These are phyloP conservation scores for Sebastes matsubarae DNA, from an alignment of 2,797 vertebrate species.

Conservation along the genomic window DNA sequence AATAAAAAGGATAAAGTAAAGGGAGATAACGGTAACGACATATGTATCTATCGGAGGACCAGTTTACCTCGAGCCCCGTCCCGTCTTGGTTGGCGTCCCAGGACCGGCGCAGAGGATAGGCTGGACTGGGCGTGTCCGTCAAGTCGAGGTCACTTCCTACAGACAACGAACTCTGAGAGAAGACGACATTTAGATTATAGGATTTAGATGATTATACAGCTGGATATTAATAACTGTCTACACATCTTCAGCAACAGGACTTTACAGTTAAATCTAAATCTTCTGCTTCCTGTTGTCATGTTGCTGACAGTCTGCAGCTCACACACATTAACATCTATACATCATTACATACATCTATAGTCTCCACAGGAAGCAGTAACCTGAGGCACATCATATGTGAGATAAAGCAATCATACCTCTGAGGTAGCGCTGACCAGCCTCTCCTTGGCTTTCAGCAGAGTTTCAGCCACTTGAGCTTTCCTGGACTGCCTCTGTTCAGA, in stretches of 20 bases:
- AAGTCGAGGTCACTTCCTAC: constrained; percentile 90
- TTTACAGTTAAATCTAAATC: no score
- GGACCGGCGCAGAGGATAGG: constrained; percentile 79
- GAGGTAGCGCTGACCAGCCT: constrained; percentile 90
- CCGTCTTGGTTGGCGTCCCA: constrained; percentile 84
- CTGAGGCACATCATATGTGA: no score
- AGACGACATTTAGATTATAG: background rate
- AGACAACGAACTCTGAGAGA: constrained; percentile 88
- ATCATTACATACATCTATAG: no score
- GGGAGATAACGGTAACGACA: background rate
- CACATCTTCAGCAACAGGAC: background rate
- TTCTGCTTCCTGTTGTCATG: no score
- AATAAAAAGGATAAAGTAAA: background rate
- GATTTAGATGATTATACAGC: background rate
- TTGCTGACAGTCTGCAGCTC: no score
- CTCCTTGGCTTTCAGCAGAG: constrained; percentile 84
- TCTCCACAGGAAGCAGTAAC: no score
- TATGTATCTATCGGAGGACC: no score
- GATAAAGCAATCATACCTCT: constrained; percentile 73
- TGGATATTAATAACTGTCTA: background rate
- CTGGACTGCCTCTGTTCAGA: constrained; percentile 82
- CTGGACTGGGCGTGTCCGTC: constrained; percentile 81
- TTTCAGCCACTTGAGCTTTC: constrained; percentile 84
- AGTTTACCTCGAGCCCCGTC: constrained; percentile 74
- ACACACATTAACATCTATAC: no score